Conservation (phyloP, 2,797 vertebrate species). For the Microctenopoma stevenorrisi region DNA sequence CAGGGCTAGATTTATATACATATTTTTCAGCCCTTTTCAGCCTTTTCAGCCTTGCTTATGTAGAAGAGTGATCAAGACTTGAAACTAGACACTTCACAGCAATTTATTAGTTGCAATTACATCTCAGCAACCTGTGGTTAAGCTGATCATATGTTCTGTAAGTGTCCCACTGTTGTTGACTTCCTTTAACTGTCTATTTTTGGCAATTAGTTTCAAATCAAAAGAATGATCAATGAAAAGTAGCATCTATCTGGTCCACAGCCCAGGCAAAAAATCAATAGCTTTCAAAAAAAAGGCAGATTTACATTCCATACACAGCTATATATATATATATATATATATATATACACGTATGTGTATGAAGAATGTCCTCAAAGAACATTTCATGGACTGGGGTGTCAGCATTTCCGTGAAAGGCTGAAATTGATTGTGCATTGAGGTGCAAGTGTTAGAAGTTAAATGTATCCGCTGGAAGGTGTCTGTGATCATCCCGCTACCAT, state of each 20-base stretch:
- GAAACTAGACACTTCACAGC: conserved; percentile 62
- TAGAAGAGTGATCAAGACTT: conserved; percentile 45
- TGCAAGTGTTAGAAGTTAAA: conserved; percentile 66
- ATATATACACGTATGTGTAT: neutral
- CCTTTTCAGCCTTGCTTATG: neutral
- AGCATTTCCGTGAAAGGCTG: conserved; percentile 29
- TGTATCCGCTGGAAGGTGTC: conserved; percentile 49
- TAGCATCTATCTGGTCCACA: conserved; percentile 45
- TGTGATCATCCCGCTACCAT: conserved; percentile 51
- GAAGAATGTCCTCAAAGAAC: conserved; percentile 11
- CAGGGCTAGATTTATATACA: no score
- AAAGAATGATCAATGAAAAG: conserved; percentile 70
- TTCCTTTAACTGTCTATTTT: conserved; percentile 70
- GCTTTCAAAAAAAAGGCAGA: conserved; percentile 58
- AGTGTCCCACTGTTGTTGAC: conserved; percentile 71
- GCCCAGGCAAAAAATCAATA: conserved; percentile 74
- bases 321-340: neutral
- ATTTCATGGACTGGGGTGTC: conserved; percentile 37
- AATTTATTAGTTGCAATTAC: conserved; percentile 79
- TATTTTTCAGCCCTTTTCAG: no score
- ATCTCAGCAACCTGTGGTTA: conserved; percentile 72
- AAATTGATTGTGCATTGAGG: conserved; percentile 72
- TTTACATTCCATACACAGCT: conserved; percentile 41
- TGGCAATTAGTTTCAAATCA: conserved; percentile 76
- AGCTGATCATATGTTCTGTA: conserved; percentile 76